Evolutionary conservation across 2,113 vertebrate species (phyloP), one percentile per base, ranked within the genome.

Genomic region (Proteles cristata): DNA sequence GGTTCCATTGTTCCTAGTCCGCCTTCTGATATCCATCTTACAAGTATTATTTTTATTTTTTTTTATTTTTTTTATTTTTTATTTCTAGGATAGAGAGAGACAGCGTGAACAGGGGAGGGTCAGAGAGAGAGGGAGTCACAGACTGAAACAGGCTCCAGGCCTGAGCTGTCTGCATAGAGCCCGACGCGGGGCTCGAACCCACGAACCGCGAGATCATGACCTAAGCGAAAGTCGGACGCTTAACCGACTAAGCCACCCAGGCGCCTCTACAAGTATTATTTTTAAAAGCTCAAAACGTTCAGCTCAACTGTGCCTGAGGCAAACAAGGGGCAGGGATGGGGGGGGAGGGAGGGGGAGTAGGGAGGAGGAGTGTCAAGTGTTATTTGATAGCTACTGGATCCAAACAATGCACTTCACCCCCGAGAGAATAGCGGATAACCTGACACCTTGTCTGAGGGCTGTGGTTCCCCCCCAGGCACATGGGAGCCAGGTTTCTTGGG

Each of bases 31-130:
- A 81, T 9, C 33, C 26, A 61, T 85, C 86, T 83, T 65, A 77
- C 66, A 96, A 89, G 48, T 71, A 58, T 93, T 88, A 19, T 88
- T 96, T 95, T 80, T 79, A 65, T 93, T 88, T 15, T 88, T 96
- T 95, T 80, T 79, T n/a, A n/a, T n/a, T n/a, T n/a, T n/a, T n/a
- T n/a, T n/a, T n/a, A n/a, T n/a, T n/a, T n/a, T n/a, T n/a, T n/a
- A n/a, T n/a, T n/a, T n/a, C n/a, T n/a, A n/a, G n/a, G n/a, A n/a
- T n/a, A n/a, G n/a, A n/a, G n/a, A n/a, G n/a, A n/a, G n/a, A n/a
- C n/a, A n/a, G n/a, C n/a, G n/a, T n/a, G n/a, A n/a, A n/a, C n/a
- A n/a, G n/a, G n/a, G n/a, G n/a, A n/a, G n/a, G n/a, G n/a, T n/a
- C n/a, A n/a, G n/a, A n/a, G n/a, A n/a, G n/a, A n/a, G n/a, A n/a